These are phyloP conservation scores for Gavia stellata DNA, from an alignment of 2,113 vertebrate species.

Conservation along the genomic window DNA sequence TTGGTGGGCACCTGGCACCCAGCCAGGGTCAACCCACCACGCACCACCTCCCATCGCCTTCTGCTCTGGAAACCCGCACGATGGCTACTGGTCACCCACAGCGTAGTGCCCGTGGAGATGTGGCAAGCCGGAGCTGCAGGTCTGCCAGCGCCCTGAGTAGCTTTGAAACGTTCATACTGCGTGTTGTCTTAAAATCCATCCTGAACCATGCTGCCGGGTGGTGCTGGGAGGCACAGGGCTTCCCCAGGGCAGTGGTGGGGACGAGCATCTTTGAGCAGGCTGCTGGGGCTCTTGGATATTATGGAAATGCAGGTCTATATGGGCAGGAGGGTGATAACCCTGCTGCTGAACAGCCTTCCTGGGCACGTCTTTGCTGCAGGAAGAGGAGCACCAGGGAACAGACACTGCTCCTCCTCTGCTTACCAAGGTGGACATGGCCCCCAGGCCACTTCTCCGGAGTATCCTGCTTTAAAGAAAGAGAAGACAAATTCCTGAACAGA, in stretches of 20 bases:
- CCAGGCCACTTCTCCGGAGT: background rate
- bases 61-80: background rate
- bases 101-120: accelerated
- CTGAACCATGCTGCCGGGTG: background rate
- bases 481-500: background rate
- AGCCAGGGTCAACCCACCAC: too few relatives aligned
- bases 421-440: accelerated
- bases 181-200: background rate
- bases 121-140: accelerated
- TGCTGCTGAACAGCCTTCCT: background rate
- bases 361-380: background rate
- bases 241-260: background rate
- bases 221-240: background rate
- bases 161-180: background rate
- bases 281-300: background rate
- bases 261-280: accelerated
- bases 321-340: background rate
- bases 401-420: background rate
- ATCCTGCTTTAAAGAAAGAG: background rate
- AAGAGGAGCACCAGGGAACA: background rate
- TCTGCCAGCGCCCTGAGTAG: accelerated
- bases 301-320: background rate
- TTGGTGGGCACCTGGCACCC: too few relatives aligned
- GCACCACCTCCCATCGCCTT: background rate
- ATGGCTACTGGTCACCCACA: background rate